Conservation (phyloP, 2,797 vertebrate genomes). For the Emys orbicularis region DNA sequence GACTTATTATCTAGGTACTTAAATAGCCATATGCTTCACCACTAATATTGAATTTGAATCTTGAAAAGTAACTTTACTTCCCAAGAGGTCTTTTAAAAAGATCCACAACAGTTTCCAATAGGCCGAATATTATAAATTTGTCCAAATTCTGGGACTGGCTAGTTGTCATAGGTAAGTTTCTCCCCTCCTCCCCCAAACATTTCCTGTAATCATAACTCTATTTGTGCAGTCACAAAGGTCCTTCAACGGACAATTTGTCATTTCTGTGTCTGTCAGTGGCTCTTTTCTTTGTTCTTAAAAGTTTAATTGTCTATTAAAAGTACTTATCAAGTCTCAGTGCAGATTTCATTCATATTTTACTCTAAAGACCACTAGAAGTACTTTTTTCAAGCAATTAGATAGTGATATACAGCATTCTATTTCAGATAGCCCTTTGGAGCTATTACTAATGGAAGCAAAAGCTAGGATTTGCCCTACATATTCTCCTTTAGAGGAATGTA, state of each 20-base stretch:
- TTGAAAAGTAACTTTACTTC: background rate
- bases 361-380: background rate
- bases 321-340: constrained; percentile 28
- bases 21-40: background rate
- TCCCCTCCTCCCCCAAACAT: background rate
- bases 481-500: background rate
- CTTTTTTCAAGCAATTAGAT: background rate
- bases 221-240: constrained; percentile 14
- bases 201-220: background rate
- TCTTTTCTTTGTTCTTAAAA: constrained; percentile 48
- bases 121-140: background rate
- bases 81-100: background rate
- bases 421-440: background rate
- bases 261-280: constrained; percentile 30
- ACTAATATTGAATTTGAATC: background rate
- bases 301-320: constrained; percentile 57
- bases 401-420: background rate
- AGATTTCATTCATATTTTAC: constrained; percentile 44
- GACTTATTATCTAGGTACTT: background rate
- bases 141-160: background rate
- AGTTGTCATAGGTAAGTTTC: background rate
- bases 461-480: background rate
- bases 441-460: background rate
- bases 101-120: background rate
- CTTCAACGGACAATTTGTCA: constrained; percentile 30